Conservation (phyloP, 1,140 invertebrate species). For the Drosophila hydei region DNA sequence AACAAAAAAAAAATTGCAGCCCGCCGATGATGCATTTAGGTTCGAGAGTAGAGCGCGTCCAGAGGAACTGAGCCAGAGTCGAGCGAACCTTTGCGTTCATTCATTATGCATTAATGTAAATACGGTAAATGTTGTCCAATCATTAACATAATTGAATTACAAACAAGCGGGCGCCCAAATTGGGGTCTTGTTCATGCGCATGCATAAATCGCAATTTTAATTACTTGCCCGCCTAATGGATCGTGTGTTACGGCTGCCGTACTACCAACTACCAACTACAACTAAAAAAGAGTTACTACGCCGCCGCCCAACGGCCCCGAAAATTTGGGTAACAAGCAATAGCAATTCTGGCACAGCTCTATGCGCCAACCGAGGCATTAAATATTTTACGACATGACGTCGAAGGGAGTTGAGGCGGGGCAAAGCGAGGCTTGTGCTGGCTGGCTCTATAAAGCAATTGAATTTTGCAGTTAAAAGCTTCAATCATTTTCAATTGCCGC, state of each 20-base stretch:
- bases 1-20: constrained; percentile 56
- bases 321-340: constrained; percentile 13
- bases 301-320: not conserved
- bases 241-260: constrained; percentile 51
- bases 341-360: constrained; percentile 19
- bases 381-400: constrained; percentile 66
- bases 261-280: constrained; percentile 20
- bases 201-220: constrained; percentile 81
- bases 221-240: constrained; percentile 79
- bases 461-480: constrained; percentile 82
- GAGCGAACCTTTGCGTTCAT: constrained; percentile 52
- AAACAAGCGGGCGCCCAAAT: constrained; percentile 69
- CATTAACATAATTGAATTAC: constrained; percentile 84
- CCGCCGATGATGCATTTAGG: constrained; percentile 42
- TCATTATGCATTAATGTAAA: constrained; percentile 84
- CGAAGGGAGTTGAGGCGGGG: not conserved
- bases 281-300: constrained; percentile 21
- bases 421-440: not conserved
- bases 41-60: constrained; percentile 1
- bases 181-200: constrained; percentile 57
- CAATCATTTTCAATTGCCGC: constrained; percentile 81
- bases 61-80: too few species aligned
- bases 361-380: constrained; percentile 46
- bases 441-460: constrained; percentile 64
- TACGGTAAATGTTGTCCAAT: constrained; percentile 84